Evolutionary conservation across 2,888 invertebrate species (phyloP).

Genomic region (Eulithis prunata): DNA sequence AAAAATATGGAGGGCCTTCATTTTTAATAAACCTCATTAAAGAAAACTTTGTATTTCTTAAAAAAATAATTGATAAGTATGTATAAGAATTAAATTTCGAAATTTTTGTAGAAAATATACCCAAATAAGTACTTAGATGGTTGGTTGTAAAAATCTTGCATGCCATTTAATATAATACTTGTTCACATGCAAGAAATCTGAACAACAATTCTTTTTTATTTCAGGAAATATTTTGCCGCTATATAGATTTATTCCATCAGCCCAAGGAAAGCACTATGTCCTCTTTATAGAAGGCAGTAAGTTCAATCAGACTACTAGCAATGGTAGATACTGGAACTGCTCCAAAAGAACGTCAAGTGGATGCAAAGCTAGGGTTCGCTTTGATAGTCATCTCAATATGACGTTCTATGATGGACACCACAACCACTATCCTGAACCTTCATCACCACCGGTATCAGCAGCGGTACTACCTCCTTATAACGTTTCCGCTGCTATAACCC

Average conservation of each 20-base stretch:
- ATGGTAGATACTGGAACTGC: constrained; percentile 45
- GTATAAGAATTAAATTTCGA: too few relatives aligned
- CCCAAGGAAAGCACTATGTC: constrained; percentile 44
- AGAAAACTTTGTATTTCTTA: too few relatives aligned
- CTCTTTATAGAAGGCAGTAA: constrained; percentile 44
- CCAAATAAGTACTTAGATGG: too few relatives aligned
- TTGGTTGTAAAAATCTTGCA: too few relatives aligned
- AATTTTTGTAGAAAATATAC: too few relatives aligned
- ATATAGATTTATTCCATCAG: constrained; percentile 51
- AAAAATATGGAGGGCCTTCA: too few relatives aligned
- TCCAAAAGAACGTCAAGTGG: constrained; percentile 39
- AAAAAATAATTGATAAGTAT: too few relatives aligned
- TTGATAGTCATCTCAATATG: constrained; percentile 40
- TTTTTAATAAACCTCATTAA: too few relatives aligned
- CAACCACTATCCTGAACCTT: constrained; percentile 36
- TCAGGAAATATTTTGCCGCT: constrained; percentile 18
- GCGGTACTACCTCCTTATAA: constrained; percentile 24
- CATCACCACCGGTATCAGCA: constrained; percentile 8
- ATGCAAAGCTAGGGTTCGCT: constrained; percentile 45
- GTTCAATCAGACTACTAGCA: constrained; percentile 40
- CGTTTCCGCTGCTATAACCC: constrained; percentile 24
- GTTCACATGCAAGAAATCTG: background rate
- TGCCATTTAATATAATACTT: background rate
- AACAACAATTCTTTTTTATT: constrained; percentile 4
- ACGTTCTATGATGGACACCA: constrained; percentile 39